Conservation (phyloP, 2,888 invertebrate species). For the Strigamia crassipes region DNA sequence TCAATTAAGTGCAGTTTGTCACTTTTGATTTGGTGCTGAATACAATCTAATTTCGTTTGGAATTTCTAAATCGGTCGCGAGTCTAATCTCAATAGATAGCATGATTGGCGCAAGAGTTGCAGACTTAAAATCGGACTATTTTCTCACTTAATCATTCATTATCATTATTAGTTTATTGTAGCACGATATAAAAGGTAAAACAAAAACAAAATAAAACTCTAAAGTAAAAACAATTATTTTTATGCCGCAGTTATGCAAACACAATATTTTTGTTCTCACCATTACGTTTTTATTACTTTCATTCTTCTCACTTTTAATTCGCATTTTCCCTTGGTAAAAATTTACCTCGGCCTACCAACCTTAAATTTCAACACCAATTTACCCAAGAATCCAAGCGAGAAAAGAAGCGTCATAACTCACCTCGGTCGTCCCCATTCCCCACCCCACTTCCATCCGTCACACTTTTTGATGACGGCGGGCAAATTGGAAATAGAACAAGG, state of each 20-base stretch:
- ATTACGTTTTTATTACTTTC: background rate
- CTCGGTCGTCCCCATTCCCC: slow-evolving; percentile 26
- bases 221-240: background rate
- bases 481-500: slow-evolving; percentile 42
- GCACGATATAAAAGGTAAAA: no score
- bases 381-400: slow-evolving; percentile 42
- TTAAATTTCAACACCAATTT: slow-evolving; percentile 42
- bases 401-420: slow-evolving; percentile 40
- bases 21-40: no score
- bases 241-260: no score
- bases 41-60: no score
- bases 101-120: no score
- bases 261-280: background rate
- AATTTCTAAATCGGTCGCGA: no score
- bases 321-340: slow-evolving; percentile 35
- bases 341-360: slow-evolving; percentile 19
- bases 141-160: background rate
- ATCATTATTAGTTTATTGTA: no score
- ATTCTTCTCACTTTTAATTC: slow-evolving; percentile 14
- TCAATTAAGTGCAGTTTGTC: no score
- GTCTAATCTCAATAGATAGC: no score
- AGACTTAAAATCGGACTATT: background rate
- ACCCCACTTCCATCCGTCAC: slow-evolving; percentile 30
- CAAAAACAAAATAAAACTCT: no score
- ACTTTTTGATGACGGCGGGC: slow-evolving; percentile 37